Percentiles rank a stretch among this genome's conserved stretches.
Conservation (phyloP, 2,888 invertebrate genomes). For the Eudemis profundana region DNA sequence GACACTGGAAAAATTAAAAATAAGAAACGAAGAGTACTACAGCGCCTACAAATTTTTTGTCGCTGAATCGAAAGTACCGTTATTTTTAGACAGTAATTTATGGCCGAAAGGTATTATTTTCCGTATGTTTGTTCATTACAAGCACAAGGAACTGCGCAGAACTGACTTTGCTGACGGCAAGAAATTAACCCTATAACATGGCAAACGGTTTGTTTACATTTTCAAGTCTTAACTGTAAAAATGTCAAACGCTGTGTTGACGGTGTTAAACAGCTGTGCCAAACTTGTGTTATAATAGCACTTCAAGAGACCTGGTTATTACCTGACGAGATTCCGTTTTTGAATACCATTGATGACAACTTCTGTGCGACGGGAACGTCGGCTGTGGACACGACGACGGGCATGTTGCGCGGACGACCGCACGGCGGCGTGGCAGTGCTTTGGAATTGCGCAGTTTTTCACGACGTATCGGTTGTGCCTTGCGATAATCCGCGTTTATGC, state of each 20-base stretch:
- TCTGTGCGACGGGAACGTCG: conserved; percentile 18
- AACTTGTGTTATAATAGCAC: conserved; percentile 5
- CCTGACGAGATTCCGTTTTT: conserved; percentile 12
- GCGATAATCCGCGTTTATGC: conserved; percentile 8
- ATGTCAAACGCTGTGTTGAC: conserved; percentile 9
- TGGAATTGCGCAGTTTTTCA: conserved; percentile 11
- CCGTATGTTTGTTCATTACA: conserved; percentile 21
- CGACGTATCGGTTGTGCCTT: conserved; percentile 6
- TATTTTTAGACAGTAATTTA: conserved; percentile 5
- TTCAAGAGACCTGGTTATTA: conserved; percentile 14
- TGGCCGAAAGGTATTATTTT: conserved; percentile 20
- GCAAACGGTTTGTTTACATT: conserved; percentile 3
- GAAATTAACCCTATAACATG: conserved; percentile 1
- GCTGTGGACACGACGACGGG: conserved; percentile 14
- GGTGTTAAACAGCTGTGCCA: conserved; percentile 13
- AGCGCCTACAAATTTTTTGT: conserved; percentile 23
- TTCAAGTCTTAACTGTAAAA: conserved; percentile 22
- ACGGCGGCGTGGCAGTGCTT: conserved; percentile 10
- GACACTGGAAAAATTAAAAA: conserved; percentile 11
- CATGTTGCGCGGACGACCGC: not conserved
- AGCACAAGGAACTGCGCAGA: not conserved
- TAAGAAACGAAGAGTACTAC: conserved; percentile 16
- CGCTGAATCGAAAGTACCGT: conserved; percentile 12
- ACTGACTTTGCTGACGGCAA: not conserved
- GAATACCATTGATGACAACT: conserved; percentile 11